Evolutionary conservation across 2,113 vertebrate genomes (phyloP).

Genomic region (Pheucticus melanocephalus): DNA sequence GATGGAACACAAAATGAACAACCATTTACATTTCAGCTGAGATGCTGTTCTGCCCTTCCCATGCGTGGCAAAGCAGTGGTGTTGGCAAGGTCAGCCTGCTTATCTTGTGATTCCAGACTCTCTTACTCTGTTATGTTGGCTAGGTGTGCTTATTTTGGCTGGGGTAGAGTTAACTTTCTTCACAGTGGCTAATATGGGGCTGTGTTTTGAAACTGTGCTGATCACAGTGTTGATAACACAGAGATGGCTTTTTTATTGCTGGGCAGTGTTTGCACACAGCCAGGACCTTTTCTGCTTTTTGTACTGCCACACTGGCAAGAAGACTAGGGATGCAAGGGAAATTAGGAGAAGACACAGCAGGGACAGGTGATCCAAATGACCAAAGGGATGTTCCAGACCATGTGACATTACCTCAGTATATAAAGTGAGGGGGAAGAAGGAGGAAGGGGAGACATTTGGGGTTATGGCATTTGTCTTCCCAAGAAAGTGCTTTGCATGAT

Average conservation of each 20-base stretch:
- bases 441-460: neutral
- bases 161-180: neutral
- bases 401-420: neutral
- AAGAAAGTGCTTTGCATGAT: neutral
- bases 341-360: neutral
- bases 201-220: neutral
- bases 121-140: neutral
- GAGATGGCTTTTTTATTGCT: neutral
- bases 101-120: constrained; percentile 26
- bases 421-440: neutral
- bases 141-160: neutral
- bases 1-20: neutral
- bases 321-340: neutral
- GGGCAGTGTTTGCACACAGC: neutral
- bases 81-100: neutral
- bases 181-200: neutral
- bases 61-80: neutral
- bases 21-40: neutral
- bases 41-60: neutral
- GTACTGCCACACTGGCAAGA: neutral
- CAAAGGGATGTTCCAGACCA: neutral
- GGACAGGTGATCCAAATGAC: neutral
- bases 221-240: neutral
- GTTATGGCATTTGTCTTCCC: neutral
- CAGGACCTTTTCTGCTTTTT: neutral